These are phyloP conservation scores for Plusia festucae DNA, from an alignment of 2,888 invertebrate species.

Conservation along the genomic window DNA sequence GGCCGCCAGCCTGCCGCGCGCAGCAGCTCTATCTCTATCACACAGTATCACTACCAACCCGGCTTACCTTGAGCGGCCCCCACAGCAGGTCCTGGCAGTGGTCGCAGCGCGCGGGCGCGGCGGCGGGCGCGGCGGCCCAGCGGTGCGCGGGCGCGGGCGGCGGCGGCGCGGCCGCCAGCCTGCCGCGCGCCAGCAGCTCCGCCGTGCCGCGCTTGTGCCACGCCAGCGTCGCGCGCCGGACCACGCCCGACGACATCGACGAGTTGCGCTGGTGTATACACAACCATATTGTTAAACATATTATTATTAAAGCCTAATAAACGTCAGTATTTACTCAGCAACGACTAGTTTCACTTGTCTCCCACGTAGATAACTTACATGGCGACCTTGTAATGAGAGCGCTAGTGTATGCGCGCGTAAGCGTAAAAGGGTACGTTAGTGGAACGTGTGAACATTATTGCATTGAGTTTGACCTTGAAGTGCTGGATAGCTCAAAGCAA, in stretches of 20 bases:
- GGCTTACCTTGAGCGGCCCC: slow-evolving; percentile 96
- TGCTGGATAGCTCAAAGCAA: no score
- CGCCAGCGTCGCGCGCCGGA: slow-evolving; percentile 95
- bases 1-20: slow-evolving; percentile 95
- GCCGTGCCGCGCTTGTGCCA: slow-evolving; percentile 97
- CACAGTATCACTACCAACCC: no score
- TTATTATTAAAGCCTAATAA: no score
- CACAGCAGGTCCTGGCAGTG: slow-evolving; percentile 96
- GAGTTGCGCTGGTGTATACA: slow-evolving; percentile 91
- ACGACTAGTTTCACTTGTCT: no score
- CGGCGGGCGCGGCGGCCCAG: slow-evolving; percentile 71
- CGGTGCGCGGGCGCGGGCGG: slow-evolving; percentile 83
- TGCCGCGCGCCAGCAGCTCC: slow-evolving; percentile 96
- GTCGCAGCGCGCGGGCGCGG: slow-evolving; percentile 97
- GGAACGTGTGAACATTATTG: no score
- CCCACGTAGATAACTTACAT: no score
- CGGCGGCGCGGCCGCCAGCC: slow-evolving; percentile 95
- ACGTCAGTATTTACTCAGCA: no score
- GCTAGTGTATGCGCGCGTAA: no score
- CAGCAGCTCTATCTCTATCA: no score
- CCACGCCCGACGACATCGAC: slow-evolving; percentile 95
- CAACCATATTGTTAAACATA: not conserved
- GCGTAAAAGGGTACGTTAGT: no score
- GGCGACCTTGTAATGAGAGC: no score
- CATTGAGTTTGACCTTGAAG: no score